Base-by-base conservation (phyloP, 2,888 invertebrate genomes). In the Lithophane ornitopus region DNA sequence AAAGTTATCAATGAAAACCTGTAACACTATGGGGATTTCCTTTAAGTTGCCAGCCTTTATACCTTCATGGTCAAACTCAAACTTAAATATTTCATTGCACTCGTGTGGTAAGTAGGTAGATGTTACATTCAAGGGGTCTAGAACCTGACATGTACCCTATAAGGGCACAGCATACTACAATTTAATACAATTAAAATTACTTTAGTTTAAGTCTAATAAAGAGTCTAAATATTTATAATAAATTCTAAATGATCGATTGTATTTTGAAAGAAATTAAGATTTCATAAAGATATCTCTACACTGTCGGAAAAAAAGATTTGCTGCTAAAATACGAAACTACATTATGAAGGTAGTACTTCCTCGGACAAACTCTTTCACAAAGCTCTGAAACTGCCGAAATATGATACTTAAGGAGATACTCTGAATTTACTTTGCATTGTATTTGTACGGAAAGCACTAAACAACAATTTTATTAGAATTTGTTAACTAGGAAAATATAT, bases 371-470 rank as follows among this genome's bases (percentile, higher is more conserved):
- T 63, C 56, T n/a, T 54, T n/a, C 2, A 49, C 28, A 63, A 78
- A 70, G 19, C 56, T 62, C 28, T 62, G 52, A 46, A 54, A 54
- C 44, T 39, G 39, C 62, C 69, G 34, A 65, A 79, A 71, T 58
- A 77, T 79, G n/a, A 63, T 49, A 62, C 1, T 7, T 67, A 52
- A n/a, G 3, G 22, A 62, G 46, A 49, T 66, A 56, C 9, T 66
- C 7, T 16, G n/a, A 73, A 66, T 62, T 66, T 41, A 73, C 73
- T 49, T 49, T 49, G 22, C 6, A 52, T 34, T 62, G n/a, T 8
- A 58, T 63, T 63, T 70, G n/a, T 49, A 52, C 9, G 22, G 4
- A 44, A 78, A 58, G 2, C 52, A 52, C 3, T 39, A 65, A 78
- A 52, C 16, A 12, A 61, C 19, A 44, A 72, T 44, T 26, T 46